phyloP scores from a whole-genome alignment of 2,888 invertebrate genomes.

The Ariolimax columbianus region DNA sequence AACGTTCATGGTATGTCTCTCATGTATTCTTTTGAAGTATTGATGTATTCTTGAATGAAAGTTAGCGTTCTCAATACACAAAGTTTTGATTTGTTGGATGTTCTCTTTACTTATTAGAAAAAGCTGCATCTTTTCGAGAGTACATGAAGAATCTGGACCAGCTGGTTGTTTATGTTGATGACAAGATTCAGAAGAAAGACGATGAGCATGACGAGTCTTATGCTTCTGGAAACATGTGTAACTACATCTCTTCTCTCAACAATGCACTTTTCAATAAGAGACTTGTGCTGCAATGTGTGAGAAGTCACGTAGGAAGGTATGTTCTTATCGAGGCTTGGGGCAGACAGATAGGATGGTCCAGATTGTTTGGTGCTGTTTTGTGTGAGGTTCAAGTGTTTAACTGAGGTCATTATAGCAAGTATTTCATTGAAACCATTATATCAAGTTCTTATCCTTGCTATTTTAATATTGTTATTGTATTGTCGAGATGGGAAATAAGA shows the following conservation, averaged over 20 bases:
- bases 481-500: too few relatives aligned
- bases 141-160: constrained; percentile 81
- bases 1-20: too few relatives aligned
- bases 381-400: constrained; percentile 80
- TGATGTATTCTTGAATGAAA: background rate
- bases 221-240: constrained; percentile 78
- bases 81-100: background rate
- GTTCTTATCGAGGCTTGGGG: constrained; percentile 81
- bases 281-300: constrained; percentile 80
- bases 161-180: constrained; percentile 80
- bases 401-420: too few relatives aligned
- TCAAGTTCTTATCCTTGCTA: too few relatives aligned
- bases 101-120: constrained; percentile 55
- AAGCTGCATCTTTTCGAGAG: constrained; percentile 71
- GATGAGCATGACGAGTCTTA: constrained; percentile 66
- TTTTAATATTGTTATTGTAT: too few relatives aligned
- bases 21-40: too few relatives aligned
- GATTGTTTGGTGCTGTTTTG: constrained; percentile 80
- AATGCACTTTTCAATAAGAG: constrained; percentile 80
- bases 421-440: too few relatives aligned
- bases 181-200: constrained; percentile 71
- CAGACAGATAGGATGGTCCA: constrained; percentile 79
- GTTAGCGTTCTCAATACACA: background rate
- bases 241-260: constrained; percentile 80
- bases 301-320: constrained; percentile 79